Evolutionary conservation across 2,797 vertebrate genomes (phyloP), one percentile per base, ranked within the genome.

Genomic region (Anniella stebbinsi): DNA sequence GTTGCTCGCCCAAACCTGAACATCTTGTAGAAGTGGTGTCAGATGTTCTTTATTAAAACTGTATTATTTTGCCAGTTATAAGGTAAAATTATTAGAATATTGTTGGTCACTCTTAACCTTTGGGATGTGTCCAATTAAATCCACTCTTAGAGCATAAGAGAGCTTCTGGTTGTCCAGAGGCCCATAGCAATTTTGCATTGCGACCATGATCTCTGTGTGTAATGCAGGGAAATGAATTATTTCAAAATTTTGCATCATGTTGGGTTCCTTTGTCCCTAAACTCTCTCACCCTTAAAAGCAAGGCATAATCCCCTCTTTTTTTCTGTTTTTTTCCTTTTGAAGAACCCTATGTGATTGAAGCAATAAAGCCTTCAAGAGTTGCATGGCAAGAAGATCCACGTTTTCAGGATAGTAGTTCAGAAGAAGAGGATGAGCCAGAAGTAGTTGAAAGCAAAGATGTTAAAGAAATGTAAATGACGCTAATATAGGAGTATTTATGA

Each of bases 351-450:
- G 89, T 94, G 89, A 78, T 96, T 45, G 98, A 97, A 96, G 88
- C 87, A 70, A 96, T 98, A 92, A 98, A 97, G 89, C 95, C 95
- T 0, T 92, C 96, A 3, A 98, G 97, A 96, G 95, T 97, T 80
- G 92, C 97, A 0, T 98, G 98, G 98, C 98, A 98, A 90, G 97
- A 96, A 93, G 98, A 98, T 92, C 97, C 97, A 63, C 96, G 95
- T 93, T 98, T 98, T 95, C 98, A 98, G 76, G 98, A 99, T 93
- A 99, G 98, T 97, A 99, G 98, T 96, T 98, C 98, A 3, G 98
- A 97, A 0, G 98, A 97, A 0, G 97, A 97, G 1, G 97, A 98
- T 2, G 95, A 97, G 5, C 60, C 95, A 10, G 96, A 98, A 84
- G 48, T n/a, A 1, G 90, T 91, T 38, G 95, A 96, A 87, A 91